phyloP scores from a whole-genome alignment of 1,140 invertebrate genomes.

The Hermatobates lingyangjiaoensis region DNA sequence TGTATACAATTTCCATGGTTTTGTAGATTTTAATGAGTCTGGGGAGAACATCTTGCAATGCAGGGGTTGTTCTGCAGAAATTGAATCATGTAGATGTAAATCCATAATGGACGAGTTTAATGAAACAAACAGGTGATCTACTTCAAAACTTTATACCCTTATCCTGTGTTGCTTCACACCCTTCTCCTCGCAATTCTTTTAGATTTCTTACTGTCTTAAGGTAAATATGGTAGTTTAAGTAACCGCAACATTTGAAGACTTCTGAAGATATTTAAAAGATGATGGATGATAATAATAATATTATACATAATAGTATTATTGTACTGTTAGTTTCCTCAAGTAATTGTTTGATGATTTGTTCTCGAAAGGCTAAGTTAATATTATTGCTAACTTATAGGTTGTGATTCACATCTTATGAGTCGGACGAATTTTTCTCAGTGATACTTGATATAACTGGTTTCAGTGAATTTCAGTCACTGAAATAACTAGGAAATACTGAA shows the following conservation, averaged over 20 bases:
- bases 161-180: not conserved
- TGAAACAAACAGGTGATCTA: constrained; percentile 45
- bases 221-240: not conserved
- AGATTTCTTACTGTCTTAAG: too few relatives aligned
- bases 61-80: constrained; percentile 46
- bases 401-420: not conserved
- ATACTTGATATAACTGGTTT: not conserved
- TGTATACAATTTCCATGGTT: constrained; percentile 6
- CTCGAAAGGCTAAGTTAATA: too few relatives aligned
- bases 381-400: not conserved
- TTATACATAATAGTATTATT: not conserved
- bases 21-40: constrained; percentile 30
- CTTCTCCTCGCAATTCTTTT: too few relatives aligned
- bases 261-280: not conserved
- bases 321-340: too few relatives aligned
- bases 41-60: constrained; percentile 37
- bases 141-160: not conserved
- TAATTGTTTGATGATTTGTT: too few relatives aligned
- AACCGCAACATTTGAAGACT: not conserved
- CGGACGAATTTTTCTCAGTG: not conserved
- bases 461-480: not conserved
- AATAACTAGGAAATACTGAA: not conserved
- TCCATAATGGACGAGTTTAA: constrained; percentile 55
- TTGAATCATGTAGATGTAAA: constrained; percentile 51
- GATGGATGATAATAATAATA: not conserved